Evolutionary conservation across 1,140 invertebrate species (phyloP).

Genomic region (Neomicropteryx cornuta): DNA sequence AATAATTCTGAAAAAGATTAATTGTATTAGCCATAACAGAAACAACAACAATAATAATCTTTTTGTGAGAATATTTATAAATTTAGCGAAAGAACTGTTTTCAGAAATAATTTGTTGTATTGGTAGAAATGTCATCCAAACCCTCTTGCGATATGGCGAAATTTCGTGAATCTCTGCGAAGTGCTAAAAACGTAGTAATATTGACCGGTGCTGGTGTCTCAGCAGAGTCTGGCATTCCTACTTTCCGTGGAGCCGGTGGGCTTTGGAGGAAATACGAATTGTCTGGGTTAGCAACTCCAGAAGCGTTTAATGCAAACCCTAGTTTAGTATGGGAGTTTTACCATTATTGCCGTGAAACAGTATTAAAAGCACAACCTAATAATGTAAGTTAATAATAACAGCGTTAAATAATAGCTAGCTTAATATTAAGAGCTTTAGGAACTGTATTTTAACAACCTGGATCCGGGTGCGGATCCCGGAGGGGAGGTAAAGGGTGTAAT

Average conservation of each 20-base stretch:
- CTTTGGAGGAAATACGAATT: conserved; percentile 64
- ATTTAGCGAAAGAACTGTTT: too few species aligned
- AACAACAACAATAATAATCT: too few species aligned
- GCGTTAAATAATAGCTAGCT: too few species aligned
- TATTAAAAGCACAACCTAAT: conserved; percentile 40
- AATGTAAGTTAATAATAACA: conserved; percentile 27
- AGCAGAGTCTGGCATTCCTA: conserved; percentile 95
- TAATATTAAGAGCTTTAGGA: too few species aligned
- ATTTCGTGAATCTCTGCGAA: conserved; percentile 27
- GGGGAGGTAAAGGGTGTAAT: too few species aligned
- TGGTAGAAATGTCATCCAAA: conserved; percentile 23
- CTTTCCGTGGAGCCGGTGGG: conserved; percentile 87
- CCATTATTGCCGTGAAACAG: conserved; percentile 43
- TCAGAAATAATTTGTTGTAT: too few species aligned
- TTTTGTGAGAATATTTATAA: too few species aligned
- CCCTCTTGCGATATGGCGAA: conserved; percentile 33
- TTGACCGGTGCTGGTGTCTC: conserved; percentile 93
- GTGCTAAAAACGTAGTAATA: conserved; percentile 74
- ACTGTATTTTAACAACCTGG: too few species aligned
- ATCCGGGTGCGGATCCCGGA: too few species aligned
- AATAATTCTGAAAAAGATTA: too few species aligned
- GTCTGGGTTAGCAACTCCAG: conserved; percentile 36
- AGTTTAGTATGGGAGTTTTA: conserved; percentile 49
- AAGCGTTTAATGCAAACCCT: conserved; percentile 38
- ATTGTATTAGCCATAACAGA: too few species aligned